Conservation (phyloP, 2,888 invertebrate genomes). For the Tubulanus polymorphus region DNA sequence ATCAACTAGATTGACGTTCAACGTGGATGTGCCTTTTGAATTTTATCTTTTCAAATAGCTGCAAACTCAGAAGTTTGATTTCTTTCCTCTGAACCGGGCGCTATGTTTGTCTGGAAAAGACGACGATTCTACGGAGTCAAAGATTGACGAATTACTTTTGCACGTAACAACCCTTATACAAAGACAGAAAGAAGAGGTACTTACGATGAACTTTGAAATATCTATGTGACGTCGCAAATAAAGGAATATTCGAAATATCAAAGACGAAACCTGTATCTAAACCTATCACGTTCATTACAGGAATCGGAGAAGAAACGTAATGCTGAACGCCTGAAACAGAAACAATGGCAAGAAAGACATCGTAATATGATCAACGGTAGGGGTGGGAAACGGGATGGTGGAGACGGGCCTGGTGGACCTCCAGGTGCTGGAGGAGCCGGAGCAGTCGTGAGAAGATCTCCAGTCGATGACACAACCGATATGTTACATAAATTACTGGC, state of each 20-base stretch:
- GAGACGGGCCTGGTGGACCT: not conserved
- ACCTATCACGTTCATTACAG: constrained; percentile 26
- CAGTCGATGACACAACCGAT: not conserved
- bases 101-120: constrained; percentile 51
- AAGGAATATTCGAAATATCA: not conserved
- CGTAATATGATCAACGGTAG: constrained; percentile 38
- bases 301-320: constrained; percentile 48
- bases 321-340: constrained; percentile 47
- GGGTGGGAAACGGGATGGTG: constrained; percentile 18
- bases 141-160: constrained; percentile 49
- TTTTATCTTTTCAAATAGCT: no score
- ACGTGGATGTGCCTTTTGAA: no score
- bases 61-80: constrained; percentile 46
- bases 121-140: constrained; percentile 51
- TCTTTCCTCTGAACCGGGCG: constrained; percentile 52
- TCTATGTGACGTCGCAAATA: not conserved
- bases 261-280: no score
- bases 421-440: not conserved
- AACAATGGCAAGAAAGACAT: constrained; percentile 48
- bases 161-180: constrained; percentile 48
- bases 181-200: constrained; percentile 49
- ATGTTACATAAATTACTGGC: not conserved
- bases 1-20: no score
- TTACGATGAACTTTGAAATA: no score
- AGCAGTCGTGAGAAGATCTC: not conserved